phyloP scores from a whole-genome alignment of 2,797 vertebrate species.

The Decapterus maruadsi region DNA sequence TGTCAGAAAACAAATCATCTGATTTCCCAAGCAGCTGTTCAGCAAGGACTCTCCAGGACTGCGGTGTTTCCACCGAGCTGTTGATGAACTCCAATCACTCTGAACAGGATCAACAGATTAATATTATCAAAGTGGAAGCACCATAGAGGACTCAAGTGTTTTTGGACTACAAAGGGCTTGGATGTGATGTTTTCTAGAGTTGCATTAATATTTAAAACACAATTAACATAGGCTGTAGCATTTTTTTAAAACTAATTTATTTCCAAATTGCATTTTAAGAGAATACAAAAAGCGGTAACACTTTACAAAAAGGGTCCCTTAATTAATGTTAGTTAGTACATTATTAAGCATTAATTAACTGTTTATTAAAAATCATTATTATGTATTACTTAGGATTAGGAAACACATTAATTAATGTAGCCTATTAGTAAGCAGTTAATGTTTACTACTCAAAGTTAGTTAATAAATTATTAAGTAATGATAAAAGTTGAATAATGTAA shows the following conservation, averaged over 20 bases:
- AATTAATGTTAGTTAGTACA: too few relatives aligned
- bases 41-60: constrained; percentile 72
- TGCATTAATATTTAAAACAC: constrained; percentile 15
- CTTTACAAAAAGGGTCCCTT: too few relatives aligned
- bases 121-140: constrained; percentile 90
- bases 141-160: constrained; percentile 55
- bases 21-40: constrained; percentile 75
- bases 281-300: background rate
- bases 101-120: constrained; percentile 82
- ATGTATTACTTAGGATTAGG: too few relatives aligned
- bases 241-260: constrained; percentile 50
- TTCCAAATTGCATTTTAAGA: constrained; percentile 38
- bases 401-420: too few relatives aligned
- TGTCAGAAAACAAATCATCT: constrained; percentile 65
- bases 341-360: too few relatives aligned
- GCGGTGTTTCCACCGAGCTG: constrained; percentile 69
- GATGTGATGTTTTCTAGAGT: constrained; percentile 27
- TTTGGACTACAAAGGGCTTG: constrained; percentile 43
- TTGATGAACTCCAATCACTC: constrained; percentile 58
- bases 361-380: too few relatives aligned
- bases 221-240: constrained; percentile 40
- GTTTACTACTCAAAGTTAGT: too few relatives aligned
- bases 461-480: too few relatives aligned
- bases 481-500: too few relatives aligned
- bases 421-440: too few relatives aligned